phyloP scores from a whole-genome alignment of 1,140 invertebrate species.

The Bactericera cockerelli region DNA sequence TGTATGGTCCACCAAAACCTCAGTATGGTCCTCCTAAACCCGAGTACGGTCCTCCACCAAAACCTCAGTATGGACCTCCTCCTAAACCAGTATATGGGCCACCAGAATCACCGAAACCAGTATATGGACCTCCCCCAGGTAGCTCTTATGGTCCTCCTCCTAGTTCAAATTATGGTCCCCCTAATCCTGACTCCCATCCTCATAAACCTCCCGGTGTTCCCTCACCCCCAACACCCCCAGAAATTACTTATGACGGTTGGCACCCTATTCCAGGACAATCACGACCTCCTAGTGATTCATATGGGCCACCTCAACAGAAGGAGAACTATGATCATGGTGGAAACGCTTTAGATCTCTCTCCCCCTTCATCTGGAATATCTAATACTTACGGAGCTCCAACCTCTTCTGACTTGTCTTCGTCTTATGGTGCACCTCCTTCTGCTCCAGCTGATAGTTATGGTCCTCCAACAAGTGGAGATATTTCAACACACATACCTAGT shows the following conservation, averaged over 20 bases:
- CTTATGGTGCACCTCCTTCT: constrained; percentile 19
- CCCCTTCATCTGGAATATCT: constrained; percentile 12
- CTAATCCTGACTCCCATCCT: neutral
- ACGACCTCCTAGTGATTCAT: constrained; percentile 23
- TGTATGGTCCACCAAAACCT: constrained; percentile 28
- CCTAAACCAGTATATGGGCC: constrained; percentile 30
- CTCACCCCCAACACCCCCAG: constrained; percentile 51
- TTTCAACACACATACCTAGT: constrained; percentile 6
- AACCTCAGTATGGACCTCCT: constrained; percentile 28
- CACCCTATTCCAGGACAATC: constrained; percentile 26
- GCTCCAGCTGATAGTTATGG: constrained; percentile 10
- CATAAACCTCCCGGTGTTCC: constrained; percentile 37
- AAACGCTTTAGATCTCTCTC: neutral
- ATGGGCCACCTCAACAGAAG: constrained; percentile 14
- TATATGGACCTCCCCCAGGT: constrained; percentile 32
- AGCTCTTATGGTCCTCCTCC: constrained; percentile 25
- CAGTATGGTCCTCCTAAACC: constrained; percentile 30
- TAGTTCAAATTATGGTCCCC: constrained; percentile 14
- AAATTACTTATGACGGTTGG: constrained; percentile 55
- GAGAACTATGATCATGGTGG: constrained; percentile 7
- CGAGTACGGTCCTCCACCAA: constrained; percentile 25
- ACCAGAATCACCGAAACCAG: constrained; percentile 28
- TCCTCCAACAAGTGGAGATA: constrained; percentile 7
- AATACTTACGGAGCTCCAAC: constrained; percentile 11
- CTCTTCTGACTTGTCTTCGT: constrained; percentile 14